Evolutionary conservation across 2,113 vertebrate species (phyloP).

Genomic region (Melanostigma gelatinosum): DNA sequence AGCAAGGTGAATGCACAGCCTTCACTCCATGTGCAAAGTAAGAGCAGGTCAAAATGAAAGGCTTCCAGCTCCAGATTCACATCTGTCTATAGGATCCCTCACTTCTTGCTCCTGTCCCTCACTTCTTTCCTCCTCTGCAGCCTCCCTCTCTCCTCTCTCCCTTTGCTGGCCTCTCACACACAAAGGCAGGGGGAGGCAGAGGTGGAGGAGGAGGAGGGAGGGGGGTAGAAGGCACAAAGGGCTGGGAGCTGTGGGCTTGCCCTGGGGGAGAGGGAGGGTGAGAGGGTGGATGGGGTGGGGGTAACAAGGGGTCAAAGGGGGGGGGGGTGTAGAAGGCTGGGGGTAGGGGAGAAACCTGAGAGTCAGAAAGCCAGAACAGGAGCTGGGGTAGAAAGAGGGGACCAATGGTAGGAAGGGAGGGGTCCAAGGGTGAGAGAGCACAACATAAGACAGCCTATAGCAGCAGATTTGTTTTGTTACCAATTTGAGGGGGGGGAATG

Average conservation of each 20-base stretch:
- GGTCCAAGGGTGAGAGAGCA: slow-evolving; percentile 52
- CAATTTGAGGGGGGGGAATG: slow-evolving; percentile 7
- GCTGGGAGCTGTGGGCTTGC: slow-evolving; percentile 69
- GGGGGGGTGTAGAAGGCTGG: slow-evolving; percentile 28
- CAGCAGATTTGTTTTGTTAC: slow-evolving; percentile 30
- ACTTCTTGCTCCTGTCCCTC: slow-evolving; percentile 48
- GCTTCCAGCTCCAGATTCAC: slow-evolving; percentile 29
- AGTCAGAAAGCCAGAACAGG: slow-evolving; percentile 76
- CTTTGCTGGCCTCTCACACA: slow-evolving; percentile 77
- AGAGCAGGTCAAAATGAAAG: slow-evolving; percentile 25
- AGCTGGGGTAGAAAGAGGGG: slow-evolving; percentile 41
- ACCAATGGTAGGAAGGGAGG: slow-evolving; percentile 28
- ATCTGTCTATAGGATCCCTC: slow-evolving; percentile 44
- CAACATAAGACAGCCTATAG: slow-evolving; percentile 50
- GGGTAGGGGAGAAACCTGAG: slow-evolving; percentile 62
- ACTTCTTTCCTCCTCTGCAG: slow-evolving; percentile 34
- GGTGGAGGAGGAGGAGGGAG: slow-evolving; percentile 34
- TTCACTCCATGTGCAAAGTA: neutral
- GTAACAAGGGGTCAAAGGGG: slow-evolving; percentile 72
- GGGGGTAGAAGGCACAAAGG: slow-evolving; percentile 71
- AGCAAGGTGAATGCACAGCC: neutral
- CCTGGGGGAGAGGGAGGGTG: slow-evolving; percentile 61
- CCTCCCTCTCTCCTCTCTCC: slow-evolving; percentile 47
- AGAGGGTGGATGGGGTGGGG: slow-evolving; percentile 52
- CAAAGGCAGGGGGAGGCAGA: slow-evolving; percentile 66